Evolutionary conservation across 1,140 invertebrate genomes (phyloP).

Genomic region (Drosophila bifasciata): DNA sequence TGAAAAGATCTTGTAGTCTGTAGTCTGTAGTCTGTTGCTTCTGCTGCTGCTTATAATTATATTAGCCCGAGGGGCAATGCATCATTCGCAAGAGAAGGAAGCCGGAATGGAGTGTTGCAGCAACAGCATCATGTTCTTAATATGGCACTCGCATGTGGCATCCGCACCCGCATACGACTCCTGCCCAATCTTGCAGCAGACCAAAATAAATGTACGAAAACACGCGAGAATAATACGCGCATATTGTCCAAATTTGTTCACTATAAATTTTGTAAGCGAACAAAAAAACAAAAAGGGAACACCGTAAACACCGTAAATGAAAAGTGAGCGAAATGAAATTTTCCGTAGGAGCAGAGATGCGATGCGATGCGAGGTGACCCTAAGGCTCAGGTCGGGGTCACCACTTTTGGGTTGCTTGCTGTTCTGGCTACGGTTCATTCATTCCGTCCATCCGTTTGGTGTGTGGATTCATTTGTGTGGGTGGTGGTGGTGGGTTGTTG

Average conservation of each 20-base stretch:
- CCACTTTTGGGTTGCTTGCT: conserved; percentile 53
- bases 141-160: conserved; percentile 46
- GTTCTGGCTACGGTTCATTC: conserved; percentile 28
- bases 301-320: conserved; percentile 28
- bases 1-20: conserved; percentile 17
- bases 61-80: conserved; percentile 26
- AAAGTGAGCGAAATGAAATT: conserved; percentile 54
- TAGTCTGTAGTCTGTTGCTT: too few species aligned
- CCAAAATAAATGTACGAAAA: conserved; percentile 58
- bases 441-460: too few species aligned
- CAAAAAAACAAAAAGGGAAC: conserved; percentile 63
- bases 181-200: conserved; percentile 11
- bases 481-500: conserved; percentile 42
- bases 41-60: conserved; percentile 13
- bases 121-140: conserved; percentile 7
- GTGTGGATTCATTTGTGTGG: conserved; percentile 44
- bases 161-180: conserved; percentile 9
- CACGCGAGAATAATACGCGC: conserved; percentile 72
- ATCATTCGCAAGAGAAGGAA: conserved; percentile 38
- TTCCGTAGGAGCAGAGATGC: conserved; percentile 35
- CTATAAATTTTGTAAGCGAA: conserved; percentile 83
- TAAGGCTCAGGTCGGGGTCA: conserved; percentile 53
- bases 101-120: conserved; percentile 26
- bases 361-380: conserved; percentile 6
- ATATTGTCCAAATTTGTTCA: conserved; percentile 83